phyloP scores from a whole-genome alignment of 1,140 invertebrate species.

The Drosophila leontia region DNA sequence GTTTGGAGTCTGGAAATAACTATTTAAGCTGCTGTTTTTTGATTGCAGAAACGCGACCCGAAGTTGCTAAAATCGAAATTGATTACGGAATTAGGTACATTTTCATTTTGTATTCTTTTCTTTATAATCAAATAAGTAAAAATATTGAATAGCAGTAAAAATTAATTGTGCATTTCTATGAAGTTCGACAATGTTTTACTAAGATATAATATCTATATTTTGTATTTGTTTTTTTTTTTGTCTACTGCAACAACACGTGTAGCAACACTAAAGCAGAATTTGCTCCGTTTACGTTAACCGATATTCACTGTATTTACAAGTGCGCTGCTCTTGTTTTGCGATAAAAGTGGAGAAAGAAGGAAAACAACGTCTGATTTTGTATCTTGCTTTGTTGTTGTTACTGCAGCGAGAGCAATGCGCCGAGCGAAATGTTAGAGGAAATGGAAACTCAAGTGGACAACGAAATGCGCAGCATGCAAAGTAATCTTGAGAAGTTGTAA shows the following conservation, averaged over 20 bases:
- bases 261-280: background rate
- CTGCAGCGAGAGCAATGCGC: conserved; percentile 10
- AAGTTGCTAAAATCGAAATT: conserved; percentile 25
- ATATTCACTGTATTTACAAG: conserved; percentile 20
- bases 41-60: conserved; percentile 19
- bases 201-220: background rate
- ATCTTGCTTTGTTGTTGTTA: conserved; percentile 5
- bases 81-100: background rate
- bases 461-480: conserved; percentile 24
- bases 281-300: background rate
- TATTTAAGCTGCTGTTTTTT: background rate
- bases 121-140: no score
- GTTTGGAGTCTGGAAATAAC: background rate
- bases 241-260: background rate
- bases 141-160: no score
- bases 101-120: background rate
- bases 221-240: background rate
- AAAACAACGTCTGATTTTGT: conserved; percentile 37
- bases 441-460: conserved; percentile 13
- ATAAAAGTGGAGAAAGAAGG: conserved; percentile 57
- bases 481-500: conserved; percentile 35
- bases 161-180: background rate
- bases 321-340: conserved; percentile 37
- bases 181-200: background rate
- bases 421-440: conserved; percentile 11